Evolutionary conservation across 2,113 vertebrate species (phyloP), one percentile per base, ranked within the genome.

Genomic region (Chloebia gouldiae): DNA sequence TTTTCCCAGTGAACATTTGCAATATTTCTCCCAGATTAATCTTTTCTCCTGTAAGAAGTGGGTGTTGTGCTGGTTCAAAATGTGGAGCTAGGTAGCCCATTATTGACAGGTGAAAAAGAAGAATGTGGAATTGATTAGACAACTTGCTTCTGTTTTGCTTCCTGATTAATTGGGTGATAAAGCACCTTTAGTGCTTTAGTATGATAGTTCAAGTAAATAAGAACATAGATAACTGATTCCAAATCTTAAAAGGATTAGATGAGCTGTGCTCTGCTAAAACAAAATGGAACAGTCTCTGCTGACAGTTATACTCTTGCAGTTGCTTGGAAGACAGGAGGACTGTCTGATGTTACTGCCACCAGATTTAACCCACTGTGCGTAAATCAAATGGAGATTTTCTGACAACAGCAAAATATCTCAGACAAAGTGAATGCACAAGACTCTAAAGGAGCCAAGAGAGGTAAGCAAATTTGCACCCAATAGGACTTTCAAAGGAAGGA

Each of bases 81-180:
- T 33, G 28, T 77, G 40, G 37, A 61, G 16, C 39, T 71, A 35
- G 20, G 21, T 71, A 73, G 22, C 30, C 33, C 25, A 4, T 73
- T 81, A 77, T 7, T 77, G 83, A 70, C 25, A 73, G 13, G 64
- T 65, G 44, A 80, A 83, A 79, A 88, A 76, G 56, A 63, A 86
- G 37, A 75, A 83, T 57, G 42, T 17, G 24, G 13, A 80, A 90
- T 49, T 93, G 31, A 77, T 88, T 77, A 42, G 31, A 85, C 28
- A 61, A 53, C 42, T 88, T 86, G 9, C 13, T 80, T 88, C 54
- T 92, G 15, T 35, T 83, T 87, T 80, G 16, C 37, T 73, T 83
- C n/a, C 50, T 78, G 70, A 88, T 92, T 86, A 93, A 91, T 84
- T 30, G 27, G 16, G 51, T 86, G 39, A 91, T 73, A 92, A 89